A percentile compares a stretch with the other conserved stretches of the same genome.
Conservation (phyloP, 1,140 invertebrate species). For the Lucilia cuprina region DNA sequence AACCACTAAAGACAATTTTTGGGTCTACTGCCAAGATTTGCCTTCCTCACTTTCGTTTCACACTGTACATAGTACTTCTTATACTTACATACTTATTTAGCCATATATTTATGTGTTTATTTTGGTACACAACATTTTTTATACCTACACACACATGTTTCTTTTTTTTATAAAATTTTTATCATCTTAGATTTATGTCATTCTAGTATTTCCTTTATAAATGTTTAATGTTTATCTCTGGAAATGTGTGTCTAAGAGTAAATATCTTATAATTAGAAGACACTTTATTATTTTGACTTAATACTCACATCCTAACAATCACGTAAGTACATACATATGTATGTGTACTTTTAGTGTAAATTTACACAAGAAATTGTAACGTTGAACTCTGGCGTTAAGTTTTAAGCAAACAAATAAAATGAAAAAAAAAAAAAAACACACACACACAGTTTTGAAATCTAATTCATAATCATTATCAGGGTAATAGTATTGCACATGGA, state of each 20-base stretch:
- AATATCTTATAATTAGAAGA: not conserved
- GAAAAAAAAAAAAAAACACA: no score
- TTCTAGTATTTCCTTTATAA: not conserved
- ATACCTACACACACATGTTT: not conserved
- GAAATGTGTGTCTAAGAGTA: not conserved
- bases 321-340: not conserved
- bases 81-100: no score
- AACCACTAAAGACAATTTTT: no score
- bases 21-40: no score
- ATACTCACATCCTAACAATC: not conserved
- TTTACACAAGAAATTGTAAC: not conserved
- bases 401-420: no score
- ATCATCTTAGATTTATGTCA: not conserved
- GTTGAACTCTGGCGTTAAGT: not conserved
- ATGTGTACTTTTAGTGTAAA: not conserved
- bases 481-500: no score
- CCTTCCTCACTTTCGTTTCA: no score
- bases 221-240: not conserved
- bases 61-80: no score
- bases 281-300: conserved; percentile 3
- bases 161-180: not conserved
- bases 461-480: no score
- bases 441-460: no score
- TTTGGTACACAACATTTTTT: not conserved
- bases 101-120: not conserved